Evolutionary conservation across 2,888 invertebrate species (phyloP).

Genomic region (Troides oblongomaculatus): DNA sequence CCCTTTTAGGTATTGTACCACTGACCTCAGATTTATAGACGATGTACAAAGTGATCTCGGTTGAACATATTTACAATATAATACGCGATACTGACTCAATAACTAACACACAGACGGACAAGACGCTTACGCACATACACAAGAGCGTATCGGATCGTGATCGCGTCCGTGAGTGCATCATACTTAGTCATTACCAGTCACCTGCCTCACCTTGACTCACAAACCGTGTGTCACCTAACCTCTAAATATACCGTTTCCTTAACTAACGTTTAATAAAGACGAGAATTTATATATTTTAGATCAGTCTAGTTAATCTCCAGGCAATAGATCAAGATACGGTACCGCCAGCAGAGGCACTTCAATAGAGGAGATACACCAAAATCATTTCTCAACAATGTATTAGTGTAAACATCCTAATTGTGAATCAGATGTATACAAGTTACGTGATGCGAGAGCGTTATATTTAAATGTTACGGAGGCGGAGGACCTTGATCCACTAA

Average conservation of each 20-base stretch:
- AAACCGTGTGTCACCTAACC: constrained; percentile 36
- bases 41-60: background rate
- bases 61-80: background rate
- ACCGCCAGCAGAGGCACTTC: too few relatives aligned
- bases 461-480: constrained; percentile 22
- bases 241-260: constrained; percentile 31
- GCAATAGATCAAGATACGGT: too few relatives aligned
- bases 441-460: constrained; percentile 20
- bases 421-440: constrained; percentile 12
- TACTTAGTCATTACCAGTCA: constrained; percentile 32
- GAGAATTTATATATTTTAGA: too few relatives aligned
- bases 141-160: constrained; percentile 18
- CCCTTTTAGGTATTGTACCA: too few relatives aligned
- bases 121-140: background rate
- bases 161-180: constrained; percentile 13
- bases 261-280: too few relatives aligned
- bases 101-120: background rate
- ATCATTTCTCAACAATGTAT: too few relatives aligned
- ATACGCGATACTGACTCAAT: background rate
- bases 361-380: too few relatives aligned
- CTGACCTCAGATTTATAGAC: too few relatives aligned
- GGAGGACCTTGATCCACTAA: constrained; percentile 24
- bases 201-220: constrained; percentile 54
- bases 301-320: too few relatives aligned
- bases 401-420: too few relatives aligned